Base-by-base conservation (phyloP, 2,888 invertebrate genomes). In the Koerneria pararmatus region DNA sequence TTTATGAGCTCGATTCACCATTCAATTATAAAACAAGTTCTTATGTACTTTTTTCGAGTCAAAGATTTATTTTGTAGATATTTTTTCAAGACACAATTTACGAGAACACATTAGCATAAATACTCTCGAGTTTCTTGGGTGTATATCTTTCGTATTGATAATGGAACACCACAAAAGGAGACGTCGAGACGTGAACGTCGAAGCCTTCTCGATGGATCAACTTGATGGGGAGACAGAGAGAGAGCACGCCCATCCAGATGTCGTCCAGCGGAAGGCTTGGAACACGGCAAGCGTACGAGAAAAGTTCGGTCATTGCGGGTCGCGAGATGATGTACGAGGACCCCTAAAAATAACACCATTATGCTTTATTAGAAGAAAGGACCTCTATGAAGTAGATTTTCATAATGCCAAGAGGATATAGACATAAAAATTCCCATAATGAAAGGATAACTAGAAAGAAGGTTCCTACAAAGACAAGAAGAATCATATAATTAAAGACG, bases 221-320 rank as follows among this genome's bases (percentile, higher is more conserved):
- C 34, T 68, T 60, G 34, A 68, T 66, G 41, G 64, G 68, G 32
- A 75, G 59, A 69, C 76, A 76, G 49, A 76, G 74, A 4, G 76
- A 61, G 11, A 79, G 64, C 4, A 74, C 66, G 51, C 81, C 81
- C 75, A 80, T 81, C 68, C 76, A 75, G 37, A 81, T 74, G 65
- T 81, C 82, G 71, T 82, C 82, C 31, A 82, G 63, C 63, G 80
- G 82, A 48, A 82, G 74, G 67, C 77, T 73, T 19, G 80, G 80
- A 54, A 80, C 73, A 53, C 76, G 73, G 67, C 80, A 78, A 22
- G 78, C 77, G 59, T 75, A 73, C 11, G 71, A 64, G 19, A 79
- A 63, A 15, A 78, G 58, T 48, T 69, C 35, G 31, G 69, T 71
- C 15, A 73, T 77, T 41, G 77, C 79, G 59, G 71, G 68, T n/a